Conservation (phyloP, 2,888 invertebrate species). For the Leptopterna dolabrata region DNA sequence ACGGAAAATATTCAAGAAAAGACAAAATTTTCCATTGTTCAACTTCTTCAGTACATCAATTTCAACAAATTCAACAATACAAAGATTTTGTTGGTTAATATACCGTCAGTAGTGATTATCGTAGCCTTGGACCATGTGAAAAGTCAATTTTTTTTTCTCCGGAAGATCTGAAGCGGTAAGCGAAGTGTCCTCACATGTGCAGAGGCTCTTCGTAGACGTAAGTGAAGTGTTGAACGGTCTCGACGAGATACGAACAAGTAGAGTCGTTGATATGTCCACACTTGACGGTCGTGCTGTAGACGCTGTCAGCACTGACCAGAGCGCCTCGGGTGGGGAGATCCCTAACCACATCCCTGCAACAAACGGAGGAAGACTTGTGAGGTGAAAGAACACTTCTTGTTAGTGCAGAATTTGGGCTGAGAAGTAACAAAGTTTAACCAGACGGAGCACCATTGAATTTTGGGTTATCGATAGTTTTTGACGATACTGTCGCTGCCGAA, state of each 20-base stretch:
- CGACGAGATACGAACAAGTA: slow-evolving; percentile 44
- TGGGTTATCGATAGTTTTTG: too few species aligned
- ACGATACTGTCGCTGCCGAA: too few species aligned
- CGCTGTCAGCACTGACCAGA: slow-evolving; percentile 44
- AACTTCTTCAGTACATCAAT: too few species aligned
- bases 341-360: slow-evolving; percentile 47
- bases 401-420: too few species aligned
- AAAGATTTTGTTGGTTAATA: too few species aligned
- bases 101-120: neutral
- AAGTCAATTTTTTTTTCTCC: neutral
- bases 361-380: neutral
- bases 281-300: slow-evolving; percentile 46
- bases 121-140: neutral
- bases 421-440: too few species aligned
- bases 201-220: slow-evolving; percentile 48
- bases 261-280: slow-evolving; percentile 53
- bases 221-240: slow-evolving; percentile 50
- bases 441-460: too few species aligned
- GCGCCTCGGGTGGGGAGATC: slow-evolving; percentile 50
- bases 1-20: too few species aligned
- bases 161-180: too few species aligned
- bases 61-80: too few species aligned
- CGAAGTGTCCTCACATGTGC: slow-evolving; percentile 51
- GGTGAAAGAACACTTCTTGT: too few species aligned
- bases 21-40: too few species aligned